Evolutionary conservation across 2,797 vertebrate species (phyloP).

Genomic region (Myiothlypis coronata): DNA sequence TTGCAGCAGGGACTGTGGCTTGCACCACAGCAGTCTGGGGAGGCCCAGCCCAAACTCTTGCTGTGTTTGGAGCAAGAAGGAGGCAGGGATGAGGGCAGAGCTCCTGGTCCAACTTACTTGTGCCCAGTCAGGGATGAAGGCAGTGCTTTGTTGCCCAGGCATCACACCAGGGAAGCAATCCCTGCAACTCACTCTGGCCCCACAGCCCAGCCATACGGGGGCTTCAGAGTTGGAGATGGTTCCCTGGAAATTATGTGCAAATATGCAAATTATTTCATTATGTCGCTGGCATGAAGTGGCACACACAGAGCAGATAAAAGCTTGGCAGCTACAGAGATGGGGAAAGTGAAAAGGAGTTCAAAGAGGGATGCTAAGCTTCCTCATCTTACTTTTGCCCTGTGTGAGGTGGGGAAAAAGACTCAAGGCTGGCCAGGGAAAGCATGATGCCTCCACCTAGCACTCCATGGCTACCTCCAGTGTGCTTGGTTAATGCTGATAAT

Average conservation of each 20-base stretch:
- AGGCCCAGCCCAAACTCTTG: neutral
- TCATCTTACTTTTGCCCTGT: neutral
- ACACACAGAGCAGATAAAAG: neutral
- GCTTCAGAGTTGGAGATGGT: neutral
- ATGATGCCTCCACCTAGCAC: neutral
- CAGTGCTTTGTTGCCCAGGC: neutral
- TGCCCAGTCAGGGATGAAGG: no score
- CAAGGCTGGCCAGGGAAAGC: neutral
- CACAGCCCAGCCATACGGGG: accelerated
- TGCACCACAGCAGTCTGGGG: accelerated
- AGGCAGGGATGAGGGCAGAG: neutral
- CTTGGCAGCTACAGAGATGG: slow-evolving; percentile 13
- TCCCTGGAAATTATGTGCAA: neutral
- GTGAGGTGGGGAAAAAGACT: neutral
- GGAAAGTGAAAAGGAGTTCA: neutral
- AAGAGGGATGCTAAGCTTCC: neutral
- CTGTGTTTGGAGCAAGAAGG: neutral
- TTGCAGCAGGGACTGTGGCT: neutral
- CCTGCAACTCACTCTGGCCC: accelerated
- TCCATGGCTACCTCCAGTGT: neutral
- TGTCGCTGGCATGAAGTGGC: neutral
- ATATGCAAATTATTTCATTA: slow-evolving; percentile 33
- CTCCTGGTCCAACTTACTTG: accelerated
- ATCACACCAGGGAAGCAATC: neutral
- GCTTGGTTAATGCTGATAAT: neutral